These are phyloP conservation scores for Drosophila melanocephala DNA, from an alignment of 2,888 invertebrate genomes.

Conservation along the genomic window DNA sequence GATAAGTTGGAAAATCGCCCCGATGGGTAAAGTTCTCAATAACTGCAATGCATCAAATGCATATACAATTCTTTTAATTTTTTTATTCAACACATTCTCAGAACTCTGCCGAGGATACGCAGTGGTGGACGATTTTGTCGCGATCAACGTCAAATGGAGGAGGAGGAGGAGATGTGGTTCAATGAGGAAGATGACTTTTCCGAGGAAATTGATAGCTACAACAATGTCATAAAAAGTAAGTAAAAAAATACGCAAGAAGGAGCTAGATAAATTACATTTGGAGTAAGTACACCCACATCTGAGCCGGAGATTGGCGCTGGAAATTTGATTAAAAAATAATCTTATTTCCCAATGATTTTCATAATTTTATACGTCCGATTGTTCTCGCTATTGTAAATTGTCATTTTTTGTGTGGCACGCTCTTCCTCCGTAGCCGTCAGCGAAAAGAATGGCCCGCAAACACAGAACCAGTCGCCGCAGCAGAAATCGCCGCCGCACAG, in stretches of 20 bases:
- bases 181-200: conserved; percentile 98
- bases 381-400: neutral
- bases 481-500: conserved; percentile 81
- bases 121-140: conserved; percentile 91
- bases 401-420: neutral
- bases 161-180: conserved; percentile 99
- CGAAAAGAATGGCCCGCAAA: conserved; percentile 85
- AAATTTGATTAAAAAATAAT: neutral
- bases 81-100: conserved; percentile 21
- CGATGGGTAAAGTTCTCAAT: conserved; percentile 87
- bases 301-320: neutral
- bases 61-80: conserved; percentile 2
- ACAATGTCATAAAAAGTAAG: conserved; percentile 85
- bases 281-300: neutral
- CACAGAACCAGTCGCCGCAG: conserved; percentile 73
- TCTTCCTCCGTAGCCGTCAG: conserved; percentile 65
- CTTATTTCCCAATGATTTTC: neutral
- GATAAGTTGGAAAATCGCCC: conserved; percentile 88
- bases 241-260: neutral
- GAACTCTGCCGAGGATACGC: conserved; percentile 89
- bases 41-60: neutral
- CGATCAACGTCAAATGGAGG: conserved; percentile 97
- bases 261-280: neutral
- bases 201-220: conserved; percentile 88
- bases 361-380: neutral